Evolutionary conservation across 2,888 invertebrate genomes (phyloP).

Genomic region (Syrphus vitripennis): DNA sequence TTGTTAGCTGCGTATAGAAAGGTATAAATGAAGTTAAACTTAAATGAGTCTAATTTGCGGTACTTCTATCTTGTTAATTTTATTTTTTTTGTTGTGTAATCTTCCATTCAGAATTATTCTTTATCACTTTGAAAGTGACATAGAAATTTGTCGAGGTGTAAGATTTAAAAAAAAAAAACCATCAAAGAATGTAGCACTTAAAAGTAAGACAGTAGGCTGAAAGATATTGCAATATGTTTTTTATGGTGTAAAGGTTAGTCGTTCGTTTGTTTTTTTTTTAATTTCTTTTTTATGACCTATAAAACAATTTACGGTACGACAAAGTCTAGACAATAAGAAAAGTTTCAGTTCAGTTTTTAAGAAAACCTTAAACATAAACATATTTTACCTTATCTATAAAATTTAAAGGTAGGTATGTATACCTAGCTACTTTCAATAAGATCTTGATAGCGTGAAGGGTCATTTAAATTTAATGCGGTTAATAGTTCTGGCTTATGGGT

Average conservation of each 20-base stretch:
- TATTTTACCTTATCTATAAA: too few species aligned
- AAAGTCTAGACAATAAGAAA: neutral
- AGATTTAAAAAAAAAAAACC: constrained; percentile 1
- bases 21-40: too few species aligned
- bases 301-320: neutral
- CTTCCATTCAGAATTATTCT: neutral
- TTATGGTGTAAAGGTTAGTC: neutral
- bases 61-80: constrained; percentile 20
- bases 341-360: too few species aligned
- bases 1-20: neutral
- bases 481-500: too few species aligned
- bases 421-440: neutral
- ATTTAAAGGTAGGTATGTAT: too few species aligned
- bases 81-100: constrained; percentile 10
- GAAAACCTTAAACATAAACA: too few species aligned
- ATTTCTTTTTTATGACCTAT: neutral
- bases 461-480: neutral
- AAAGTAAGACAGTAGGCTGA: constrained; percentile 20
- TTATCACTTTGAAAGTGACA: constrained; percentile 22
- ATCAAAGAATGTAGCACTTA: constrained; percentile 1
- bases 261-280: neutral
- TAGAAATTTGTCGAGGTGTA: constrained; percentile 43
- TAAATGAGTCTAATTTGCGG: constrained; percentile 62
- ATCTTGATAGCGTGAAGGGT: neutral
- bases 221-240: neutral